phyloP scores from a whole-genome alignment of 2,888 invertebrate species.

The Megastigmus dorsalis region DNA sequence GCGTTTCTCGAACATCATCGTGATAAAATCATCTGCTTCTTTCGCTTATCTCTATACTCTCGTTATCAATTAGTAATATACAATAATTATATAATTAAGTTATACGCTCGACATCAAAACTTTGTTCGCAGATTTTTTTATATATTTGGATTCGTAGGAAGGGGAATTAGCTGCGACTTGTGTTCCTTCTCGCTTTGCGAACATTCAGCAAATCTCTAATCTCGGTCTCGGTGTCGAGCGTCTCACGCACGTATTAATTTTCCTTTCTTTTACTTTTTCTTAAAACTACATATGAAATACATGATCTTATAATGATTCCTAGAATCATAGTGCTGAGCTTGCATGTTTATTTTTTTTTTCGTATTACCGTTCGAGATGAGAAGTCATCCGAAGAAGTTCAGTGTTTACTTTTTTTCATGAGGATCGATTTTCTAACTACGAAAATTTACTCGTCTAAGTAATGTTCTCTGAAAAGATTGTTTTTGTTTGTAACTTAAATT shows the following conservation, averaged over 20 bases:
- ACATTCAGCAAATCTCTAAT: background rate
- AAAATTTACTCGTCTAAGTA: background rate
- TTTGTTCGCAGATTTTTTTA: slow-evolving; percentile 28
- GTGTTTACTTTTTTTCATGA: background rate
- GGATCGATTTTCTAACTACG: background rate
- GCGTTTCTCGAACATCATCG: slow-evolving; percentile 56
- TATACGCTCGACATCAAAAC: slow-evolving; percentile 59
- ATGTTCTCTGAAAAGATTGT: background rate
- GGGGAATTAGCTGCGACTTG: background rate
- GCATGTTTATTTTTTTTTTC: slow-evolving; percentile 26
- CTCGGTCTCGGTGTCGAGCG: slow-evolving; percentile 34
- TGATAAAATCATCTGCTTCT: slow-evolving; percentile 60
- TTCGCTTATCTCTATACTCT: slow-evolving; percentile 53
- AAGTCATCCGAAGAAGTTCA: slow-evolving; percentile 38
- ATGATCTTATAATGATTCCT: slow-evolving; percentile 67
- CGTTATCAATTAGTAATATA: slow-evolving; percentile 61
- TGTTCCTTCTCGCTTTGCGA: background rate
- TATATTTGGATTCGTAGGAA: slow-evolving; percentile 11
- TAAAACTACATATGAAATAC: slow-evolving; percentile 70
- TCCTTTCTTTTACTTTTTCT: slow-evolving; percentile 58
- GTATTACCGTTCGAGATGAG: slow-evolving; percentile 16
- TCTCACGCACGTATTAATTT: slow-evolving; percentile 17
- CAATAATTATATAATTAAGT: slow-evolving; percentile 62
- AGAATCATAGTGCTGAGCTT: slow-evolving; percentile 60
- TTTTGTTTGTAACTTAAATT: background rate